Evolutionary conservation across 1,140 invertebrate genomes (phyloP).

Genomic region (Ceratina japonica): DNA sequence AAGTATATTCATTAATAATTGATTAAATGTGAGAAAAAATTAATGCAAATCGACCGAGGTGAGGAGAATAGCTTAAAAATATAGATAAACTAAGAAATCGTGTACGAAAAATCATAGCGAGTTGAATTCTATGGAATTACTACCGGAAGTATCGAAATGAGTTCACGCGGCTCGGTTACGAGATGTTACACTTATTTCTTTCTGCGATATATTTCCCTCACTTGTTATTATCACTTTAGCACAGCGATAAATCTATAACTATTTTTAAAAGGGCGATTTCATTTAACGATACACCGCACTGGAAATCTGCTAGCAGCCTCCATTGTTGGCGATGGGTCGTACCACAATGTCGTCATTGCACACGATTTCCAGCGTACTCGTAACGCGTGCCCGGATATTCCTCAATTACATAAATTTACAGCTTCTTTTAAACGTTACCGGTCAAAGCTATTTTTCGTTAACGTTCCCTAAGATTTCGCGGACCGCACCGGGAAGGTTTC

Average conservation of each 20-base stretch:
- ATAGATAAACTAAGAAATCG: not conserved
- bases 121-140: not conserved
- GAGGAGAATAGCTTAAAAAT: not conserved
- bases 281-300: not conserved
- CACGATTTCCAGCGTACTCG: slow-evolving; percentile 39
- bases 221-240: slow-evolving; percentile 10
- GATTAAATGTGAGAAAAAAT: not conserved
- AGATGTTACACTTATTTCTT: not conserved
- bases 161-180: not conserved
- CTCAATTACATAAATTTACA: not conserved
- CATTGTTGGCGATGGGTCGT: slow-evolving; percentile 39
- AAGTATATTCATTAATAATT: not conserved
- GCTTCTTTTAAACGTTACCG: not conserved
- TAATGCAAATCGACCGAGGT: not conserved
- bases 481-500: not conserved
- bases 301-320: slow-evolving; percentile 36
- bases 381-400: not conserved
- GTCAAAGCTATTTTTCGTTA: not conserved
- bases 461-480: no score
- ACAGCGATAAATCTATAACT: not conserved
- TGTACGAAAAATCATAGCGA: no score
- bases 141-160: not conserved
- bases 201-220: not conserved
- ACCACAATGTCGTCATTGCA: slow-evolving; percentile 51
- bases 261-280: not conserved